Evolutionary conservation across 2,113 vertebrate genomes (phyloP).

Genomic region (Embiotoca jacksoni): DNA sequence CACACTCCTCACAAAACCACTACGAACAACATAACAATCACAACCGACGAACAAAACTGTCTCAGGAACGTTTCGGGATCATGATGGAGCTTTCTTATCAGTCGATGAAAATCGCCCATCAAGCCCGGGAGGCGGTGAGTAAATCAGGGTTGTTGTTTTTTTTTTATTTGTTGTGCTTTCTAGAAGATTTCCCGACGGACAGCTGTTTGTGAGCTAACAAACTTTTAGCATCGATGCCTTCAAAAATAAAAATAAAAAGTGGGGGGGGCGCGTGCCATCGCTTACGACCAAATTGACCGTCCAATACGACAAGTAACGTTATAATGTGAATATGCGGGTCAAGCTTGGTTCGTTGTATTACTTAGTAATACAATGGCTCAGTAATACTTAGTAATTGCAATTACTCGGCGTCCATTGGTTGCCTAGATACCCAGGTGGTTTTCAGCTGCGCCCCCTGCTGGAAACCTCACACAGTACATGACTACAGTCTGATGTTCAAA

Average conservation of each 20-base stretch:
- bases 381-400: too few species aligned
- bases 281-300: not conserved
- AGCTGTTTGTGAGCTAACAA: not conserved
- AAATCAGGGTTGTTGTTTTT: fast-evolving
- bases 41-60: not conserved
- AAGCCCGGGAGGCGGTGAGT: slow-evolving; percentile 88
- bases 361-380: not conserved
- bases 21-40: not conserved
- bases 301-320: not conserved
- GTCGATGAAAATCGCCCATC: slow-evolving; percentile 81
- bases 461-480: not conserved
- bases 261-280: too few species aligned
- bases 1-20: not conserved
- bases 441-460: slow-evolving; percentile 61
- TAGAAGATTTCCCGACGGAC: not conserved
- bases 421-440: slow-evolving; percentile 52
- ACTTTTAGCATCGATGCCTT: not conserved
- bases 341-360: not conserved
- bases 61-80: not conserved
- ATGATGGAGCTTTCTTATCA: slow-evolving; percentile 87
- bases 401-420: slow-evolving; percentile 61
- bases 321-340: not conserved
- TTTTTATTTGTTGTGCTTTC: not conserved
- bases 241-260: not conserved
- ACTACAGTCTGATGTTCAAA: too few species aligned